Conservation (phyloP, 2,797 vertebrate genomes). For the Heliangelus exortis region DNA sequence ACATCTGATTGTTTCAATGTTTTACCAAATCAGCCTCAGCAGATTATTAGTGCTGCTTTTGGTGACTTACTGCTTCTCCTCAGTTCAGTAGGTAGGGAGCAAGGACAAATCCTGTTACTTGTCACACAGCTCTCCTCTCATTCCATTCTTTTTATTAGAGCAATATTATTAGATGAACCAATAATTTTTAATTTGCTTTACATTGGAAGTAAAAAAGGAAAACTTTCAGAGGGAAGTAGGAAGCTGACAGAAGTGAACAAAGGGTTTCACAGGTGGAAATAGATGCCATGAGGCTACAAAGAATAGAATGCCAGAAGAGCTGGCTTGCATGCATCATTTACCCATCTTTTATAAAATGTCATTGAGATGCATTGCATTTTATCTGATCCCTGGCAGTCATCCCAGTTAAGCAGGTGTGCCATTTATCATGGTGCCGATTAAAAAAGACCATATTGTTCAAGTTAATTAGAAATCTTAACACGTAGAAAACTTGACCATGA, state of each 20-base stretch:
- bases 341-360: constrained; percentile 14
- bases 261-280: not conserved
- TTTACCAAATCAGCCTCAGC: not conserved
- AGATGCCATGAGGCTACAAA: not conserved
- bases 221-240: not conserved
- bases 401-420: constrained; percentile 61
- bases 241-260: not conserved
- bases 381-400: constrained; percentile 55
- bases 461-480: constrained; percentile 41
- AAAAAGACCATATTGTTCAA: constrained; percentile 17
- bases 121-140: not conserved
- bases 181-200: not conserved
- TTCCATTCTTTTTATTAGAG: not conserved
- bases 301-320: not conserved
- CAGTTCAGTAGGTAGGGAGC: not conserved
- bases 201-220: not conserved
- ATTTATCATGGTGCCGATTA: constrained; percentile 33
- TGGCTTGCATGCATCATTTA: constrained; percentile 28
- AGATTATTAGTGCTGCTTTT: not conserved
- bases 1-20: not conserved
- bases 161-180: not conserved
- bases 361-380: constrained; percentile 47
- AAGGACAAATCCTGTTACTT: not conserved
- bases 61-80: not conserved
- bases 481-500: not conserved